These are phyloP conservation scores for Vanessa tameamea DNA, from an alignment of 1,140 invertebrate species.

Conservation along the genomic window DNA sequence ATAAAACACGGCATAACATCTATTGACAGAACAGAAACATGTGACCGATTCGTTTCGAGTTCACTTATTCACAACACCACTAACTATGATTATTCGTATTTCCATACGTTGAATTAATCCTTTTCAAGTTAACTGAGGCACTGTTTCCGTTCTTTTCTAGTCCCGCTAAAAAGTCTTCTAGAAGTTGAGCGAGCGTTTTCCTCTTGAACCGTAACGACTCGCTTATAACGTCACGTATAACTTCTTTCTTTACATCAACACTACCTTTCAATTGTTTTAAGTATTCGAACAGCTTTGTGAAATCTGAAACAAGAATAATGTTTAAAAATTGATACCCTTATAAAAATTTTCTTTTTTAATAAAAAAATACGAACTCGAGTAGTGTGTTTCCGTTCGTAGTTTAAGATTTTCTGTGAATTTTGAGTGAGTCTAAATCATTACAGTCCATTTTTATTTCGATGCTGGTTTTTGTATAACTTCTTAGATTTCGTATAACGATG, in stretches of 20 bases:
- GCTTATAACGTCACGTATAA: conserved; percentile 85
- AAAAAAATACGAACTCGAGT: no score
- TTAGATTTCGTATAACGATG: no score
- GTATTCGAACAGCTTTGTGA: conserved; percentile 83
- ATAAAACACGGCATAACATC: conserved; percentile 13
- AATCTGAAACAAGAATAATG: conserved; percentile 80
- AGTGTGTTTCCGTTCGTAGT: no score
- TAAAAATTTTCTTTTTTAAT: no score
- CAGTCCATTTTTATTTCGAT: no score
- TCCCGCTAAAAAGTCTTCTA: conserved; percentile 78
- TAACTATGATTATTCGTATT: conserved; percentile 66
- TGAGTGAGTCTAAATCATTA: no score
- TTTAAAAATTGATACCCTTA: conserved; percentile 2
- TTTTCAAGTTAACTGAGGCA: conserved; percentile 64
- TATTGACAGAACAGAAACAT: conserved; percentile 3
- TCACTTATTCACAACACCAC: conserved; percentile 38
- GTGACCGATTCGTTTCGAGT: conserved; percentile 14
- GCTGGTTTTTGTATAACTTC: no score
- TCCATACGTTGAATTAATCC: conserved; percentile 52
- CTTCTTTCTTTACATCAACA: conserved; percentile 81
- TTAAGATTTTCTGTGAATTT: no score
- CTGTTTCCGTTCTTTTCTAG: conserved; percentile 78
- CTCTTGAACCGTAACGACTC: conserved; percentile 88
- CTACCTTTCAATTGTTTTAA: conserved; percentile 84
- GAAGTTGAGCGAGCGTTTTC: conserved; percentile 82